These are phyloP conservation scores for Myotis findleyi DNA, from an alignment of 2,797 vertebrate species.

Conservation along the genomic window DNA sequence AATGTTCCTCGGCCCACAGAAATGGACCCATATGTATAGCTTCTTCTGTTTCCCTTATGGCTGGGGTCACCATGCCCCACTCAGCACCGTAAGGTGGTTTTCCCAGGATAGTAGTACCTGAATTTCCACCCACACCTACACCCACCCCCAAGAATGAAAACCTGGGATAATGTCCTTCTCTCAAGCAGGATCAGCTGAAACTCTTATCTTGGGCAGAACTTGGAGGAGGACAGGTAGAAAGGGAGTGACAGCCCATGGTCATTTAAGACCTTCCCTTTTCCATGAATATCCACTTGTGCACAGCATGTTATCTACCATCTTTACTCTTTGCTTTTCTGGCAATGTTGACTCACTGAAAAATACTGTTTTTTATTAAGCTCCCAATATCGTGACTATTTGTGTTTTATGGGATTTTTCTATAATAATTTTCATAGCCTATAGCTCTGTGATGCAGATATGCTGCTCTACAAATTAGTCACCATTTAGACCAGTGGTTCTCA, in stretches of 20 bases:
- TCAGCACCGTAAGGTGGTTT: neutral
- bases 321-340: neutral
- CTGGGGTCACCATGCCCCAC: neutral
- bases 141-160: neutral
- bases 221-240: neutral
- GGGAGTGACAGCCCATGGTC: neutral
- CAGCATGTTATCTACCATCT: neutral
- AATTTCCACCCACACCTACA: neutral
- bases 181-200: neutral
- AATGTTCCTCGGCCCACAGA: neutral
- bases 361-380: neutral
- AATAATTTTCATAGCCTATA: neutral
- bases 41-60: neutral
- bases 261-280: neutral
- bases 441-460: neutral
- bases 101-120: neutral
- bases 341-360: slow-evolving; percentile 9
- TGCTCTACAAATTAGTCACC: neutral
- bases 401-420: neutral
- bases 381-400: neutral
- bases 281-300: neutral
- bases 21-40: neutral
- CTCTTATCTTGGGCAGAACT: neutral
- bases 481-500: neutral
- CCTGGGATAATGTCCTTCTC: neutral